Evolutionary conservation across 2,113 vertebrate species (phyloP), one percentile per base, ranked within the genome.

Genomic region (Pungitius pungitius): DNA sequence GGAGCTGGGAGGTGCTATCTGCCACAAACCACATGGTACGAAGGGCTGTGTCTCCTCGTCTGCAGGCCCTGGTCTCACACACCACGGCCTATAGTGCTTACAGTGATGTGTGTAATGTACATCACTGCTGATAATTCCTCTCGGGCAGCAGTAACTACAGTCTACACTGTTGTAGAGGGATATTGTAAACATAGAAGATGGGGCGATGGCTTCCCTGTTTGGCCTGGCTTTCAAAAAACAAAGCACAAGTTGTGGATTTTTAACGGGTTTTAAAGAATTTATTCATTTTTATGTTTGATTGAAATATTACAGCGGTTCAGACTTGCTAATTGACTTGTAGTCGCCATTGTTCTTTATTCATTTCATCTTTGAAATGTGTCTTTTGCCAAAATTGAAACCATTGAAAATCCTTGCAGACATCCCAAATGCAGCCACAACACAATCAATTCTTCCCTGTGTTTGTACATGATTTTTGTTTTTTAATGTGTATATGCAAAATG

Each of bases 1-100:
- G 33, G n/a, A 80, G 75, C 94, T 96, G 3, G 84, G 85, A 26
- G 98, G 96, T 3, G 95, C 95, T 30, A 93, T 99, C 90, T 99
- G 98, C 87, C 95, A 96, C 2, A 73, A 90, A 69, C 91, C 95
- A 80, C 90, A 26, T 14, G 51, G 51, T 57, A 18, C 10, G 55
- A 39, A 56, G 33, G 3, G 9, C 33, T 2, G 8, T 30, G 30
- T 12, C 18, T 56, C 65, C 11, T 40, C 42, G 3, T 22, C 3
- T 12, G 14, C 1, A 54, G 17, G 20, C 30, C 3, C 30, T 47
- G n/a, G n/a, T 24, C 17, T 45, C 17, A 37, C 15, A 30, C 18
- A 12, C 20, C n/a, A 40, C 2, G n/a, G 10, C 15, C 49, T 20
- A 24, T 14, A 15, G 11, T 18, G 8, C 12, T 63, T 11, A n/a